Evolutionary conservation across 2,888 invertebrate genomes (phyloP).

Genomic region (Pyralis farinalis): DNA sequence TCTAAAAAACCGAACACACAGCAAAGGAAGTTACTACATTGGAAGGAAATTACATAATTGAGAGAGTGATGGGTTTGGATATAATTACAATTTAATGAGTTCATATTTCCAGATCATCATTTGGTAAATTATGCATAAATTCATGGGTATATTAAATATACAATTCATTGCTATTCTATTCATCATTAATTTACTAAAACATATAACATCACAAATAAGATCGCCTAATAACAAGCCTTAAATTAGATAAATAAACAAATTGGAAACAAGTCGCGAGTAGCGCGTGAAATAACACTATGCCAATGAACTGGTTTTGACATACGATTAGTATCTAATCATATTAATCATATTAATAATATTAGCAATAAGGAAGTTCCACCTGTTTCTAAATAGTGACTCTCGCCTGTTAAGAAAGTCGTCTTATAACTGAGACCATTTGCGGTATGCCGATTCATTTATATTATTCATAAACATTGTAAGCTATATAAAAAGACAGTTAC

Average conservation of each 20-base stretch:
- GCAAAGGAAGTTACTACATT: too few relatives aligned
- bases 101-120: too few relatives aligned
- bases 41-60: too few relatives aligned
- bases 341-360: not conserved
- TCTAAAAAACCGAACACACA: too few relatives aligned
- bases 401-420: not conserved
- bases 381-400: not conserved
- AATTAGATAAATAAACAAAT: not conserved
- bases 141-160: too few relatives aligned
- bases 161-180: too few relatives aligned
- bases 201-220: not conserved
- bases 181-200: too few relatives aligned
- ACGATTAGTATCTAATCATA: not conserved
- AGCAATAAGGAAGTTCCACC: constrained; percentile 1
- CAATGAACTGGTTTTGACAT: constrained; percentile 1
- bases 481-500: too few relatives aligned
- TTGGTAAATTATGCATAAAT: too few relatives aligned
- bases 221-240: not conserved
- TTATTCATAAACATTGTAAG: too few relatives aligned
- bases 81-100: too few relatives aligned
- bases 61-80: too few relatives aligned
- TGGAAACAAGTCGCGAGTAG: not conserved
- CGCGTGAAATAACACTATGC: constrained; percentile 3
- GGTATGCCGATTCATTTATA: not conserved
- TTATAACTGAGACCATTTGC: not conserved